Evolutionary conservation across 1,140 invertebrate species (phyloP).

Genomic region (Drosophila cardini): DNA sequence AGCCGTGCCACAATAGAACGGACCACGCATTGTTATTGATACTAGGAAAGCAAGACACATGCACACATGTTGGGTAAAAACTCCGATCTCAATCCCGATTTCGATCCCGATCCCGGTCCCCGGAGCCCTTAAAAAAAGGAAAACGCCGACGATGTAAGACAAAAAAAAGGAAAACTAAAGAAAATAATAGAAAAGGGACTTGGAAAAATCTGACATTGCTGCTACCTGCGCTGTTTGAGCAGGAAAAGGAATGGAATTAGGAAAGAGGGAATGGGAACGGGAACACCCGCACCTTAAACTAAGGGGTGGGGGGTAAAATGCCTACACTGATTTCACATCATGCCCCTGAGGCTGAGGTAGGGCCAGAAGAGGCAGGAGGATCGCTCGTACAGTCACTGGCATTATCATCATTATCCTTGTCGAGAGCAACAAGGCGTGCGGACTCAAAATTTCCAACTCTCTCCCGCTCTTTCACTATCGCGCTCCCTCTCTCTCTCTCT

Average conservation of each 20-base stretch:
- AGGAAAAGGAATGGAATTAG: background rate
- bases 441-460: constrained; percentile 19
- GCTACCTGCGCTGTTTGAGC: constrained; percentile 5
- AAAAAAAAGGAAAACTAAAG: constrained; percentile 13
- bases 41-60: constrained; percentile 69
- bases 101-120: constrained; percentile 2
- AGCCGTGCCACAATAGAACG: constrained; percentile 69
- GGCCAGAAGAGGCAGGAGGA: background rate
- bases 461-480: background rate
- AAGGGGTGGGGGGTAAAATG: constrained; percentile 4
- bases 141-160: constrained; percentile 23
- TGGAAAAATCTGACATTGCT: constrained; percentile 1
- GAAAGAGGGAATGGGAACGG: background rate
- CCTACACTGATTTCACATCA: constrained; percentile 11
- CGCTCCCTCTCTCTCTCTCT: background rate
- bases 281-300: constrained; percentile 6
- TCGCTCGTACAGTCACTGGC: constrained; percentile 61
- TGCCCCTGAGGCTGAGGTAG: constrained; percentile 5
- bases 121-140: constrained; percentile 48
- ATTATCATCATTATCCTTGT: constrained; percentile 62
- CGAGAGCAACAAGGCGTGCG: constrained; percentile 58
- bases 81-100: constrained; percentile 2
- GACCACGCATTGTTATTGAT: constrained; percentile 76
- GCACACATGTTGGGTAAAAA: constrained; percentile 41
- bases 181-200: constrained; percentile 9